Conservation (phyloP, 1,140 invertebrate genomes). For the Phocides pigmalion region DNA sequence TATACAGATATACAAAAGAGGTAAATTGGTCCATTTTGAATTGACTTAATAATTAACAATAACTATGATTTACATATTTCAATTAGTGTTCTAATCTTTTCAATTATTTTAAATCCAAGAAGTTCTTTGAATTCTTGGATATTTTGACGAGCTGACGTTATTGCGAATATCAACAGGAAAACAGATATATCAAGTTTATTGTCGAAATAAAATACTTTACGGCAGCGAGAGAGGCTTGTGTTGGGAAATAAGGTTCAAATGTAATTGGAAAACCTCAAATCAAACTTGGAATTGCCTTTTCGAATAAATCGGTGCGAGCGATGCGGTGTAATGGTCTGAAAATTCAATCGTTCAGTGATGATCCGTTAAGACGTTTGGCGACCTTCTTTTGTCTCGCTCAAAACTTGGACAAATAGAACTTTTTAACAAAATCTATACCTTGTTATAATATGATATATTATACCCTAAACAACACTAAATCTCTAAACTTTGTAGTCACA, state of each 20-base stretch:
- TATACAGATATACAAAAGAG: no score
- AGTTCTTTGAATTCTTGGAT: background rate
- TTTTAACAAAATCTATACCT: no score
- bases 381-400: no score
- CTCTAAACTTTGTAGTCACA: no score
- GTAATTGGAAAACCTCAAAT: constrained; percentile 15
- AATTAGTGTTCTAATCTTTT: no score
- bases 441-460: no score
- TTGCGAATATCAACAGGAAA: background rate
- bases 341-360: background rate
- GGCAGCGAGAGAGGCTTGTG: constrained; percentile 8
- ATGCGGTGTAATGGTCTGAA: background rate
- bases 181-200: constrained; percentile 36
- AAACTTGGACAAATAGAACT: no score
- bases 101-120: no score
- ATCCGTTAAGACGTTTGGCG: background rate
- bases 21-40: no score
- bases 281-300: constrained; percentile 9
- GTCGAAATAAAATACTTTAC: constrained; percentile 25
- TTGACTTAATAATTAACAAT: no score
- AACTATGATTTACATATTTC: no score
- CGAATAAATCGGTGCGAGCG: background rate
- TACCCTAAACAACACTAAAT: no score
- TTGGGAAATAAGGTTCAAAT: constrained; percentile 6
- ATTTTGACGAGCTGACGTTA: background rate